Evolutionary conservation across 2,888 invertebrate species (phyloP).

Genomic region (Epistrophella euchroma): DNA sequence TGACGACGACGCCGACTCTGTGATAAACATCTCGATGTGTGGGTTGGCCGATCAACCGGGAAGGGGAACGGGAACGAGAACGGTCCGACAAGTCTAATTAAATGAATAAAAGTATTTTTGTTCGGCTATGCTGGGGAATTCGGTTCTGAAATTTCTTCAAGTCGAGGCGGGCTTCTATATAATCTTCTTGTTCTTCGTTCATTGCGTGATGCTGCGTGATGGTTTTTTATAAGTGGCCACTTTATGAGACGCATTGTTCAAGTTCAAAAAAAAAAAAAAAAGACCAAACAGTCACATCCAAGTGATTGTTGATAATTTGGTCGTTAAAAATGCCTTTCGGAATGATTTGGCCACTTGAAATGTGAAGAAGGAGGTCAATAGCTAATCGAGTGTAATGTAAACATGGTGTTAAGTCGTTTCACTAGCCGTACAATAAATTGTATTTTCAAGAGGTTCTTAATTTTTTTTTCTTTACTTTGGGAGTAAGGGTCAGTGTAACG

Average conservation of each 20-base stretch:
- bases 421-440: constrained; percentile 14
- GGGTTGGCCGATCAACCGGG: constrained; percentile 43
- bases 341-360: constrained; percentile 68
- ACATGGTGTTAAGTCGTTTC: constrained; percentile 67
- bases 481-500: constrained; percentile 43
- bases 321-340: constrained; percentile 65
- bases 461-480: constrained; percentile 13
- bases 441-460: constrained; percentile 44
- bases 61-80: neutral
- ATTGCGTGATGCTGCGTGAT: constrained; percentile 39
- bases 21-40: constrained; percentile 68
- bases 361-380: constrained; percentile 70
- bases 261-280: constrained; percentile 28
- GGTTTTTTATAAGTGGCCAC: constrained; percentile 62
- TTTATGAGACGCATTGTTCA: constrained; percentile 50
- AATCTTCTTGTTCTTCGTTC: neutral
- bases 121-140: constrained; percentile 36
- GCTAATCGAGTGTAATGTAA: constrained; percentile 70
- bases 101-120: constrained; percentile 51
- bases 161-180: constrained; percentile 21
- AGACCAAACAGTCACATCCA: constrained; percentile 57
- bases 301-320: constrained; percentile 71
- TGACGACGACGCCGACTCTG: constrained; percentile 36
- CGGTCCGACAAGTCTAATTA: constrained; percentile 72
- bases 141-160: constrained; percentile 46